Percentiles rank a stretch among this genome's conserved stretches.
Evolutionary conservation across 2,888 invertebrate genomes (phyloP).

Genomic region (Slavum lentiscoides): DNA sequence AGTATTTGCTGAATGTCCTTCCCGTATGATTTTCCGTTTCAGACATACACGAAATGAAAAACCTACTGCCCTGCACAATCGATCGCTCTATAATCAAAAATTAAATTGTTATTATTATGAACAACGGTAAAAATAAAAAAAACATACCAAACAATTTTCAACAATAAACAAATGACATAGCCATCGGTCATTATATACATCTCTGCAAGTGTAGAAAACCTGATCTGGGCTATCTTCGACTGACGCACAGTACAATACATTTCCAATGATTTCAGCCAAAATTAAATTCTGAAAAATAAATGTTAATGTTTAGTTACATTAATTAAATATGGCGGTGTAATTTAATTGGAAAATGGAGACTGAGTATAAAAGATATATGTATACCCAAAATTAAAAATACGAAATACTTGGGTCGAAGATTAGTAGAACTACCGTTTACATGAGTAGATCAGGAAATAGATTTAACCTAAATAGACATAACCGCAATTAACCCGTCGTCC

Average conservation of each 20-base stretch:
- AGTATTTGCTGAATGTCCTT: background rate
- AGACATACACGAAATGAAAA: constrained; percentile 27
- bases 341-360: background rate
- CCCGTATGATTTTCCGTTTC: constrained; percentile 24
- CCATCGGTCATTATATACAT: constrained; percentile 4
- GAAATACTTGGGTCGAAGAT: too few species aligned
- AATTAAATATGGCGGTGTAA: background rate
- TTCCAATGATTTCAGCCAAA: constrained; percentile 33
- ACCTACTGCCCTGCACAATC: constrained; percentile 31
- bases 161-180: constrained; percentile 27
- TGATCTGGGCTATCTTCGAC: background rate
- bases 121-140: background rate
- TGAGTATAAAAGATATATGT: background rate
- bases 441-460: too few species aligned
- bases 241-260: constrained; percentile 29
- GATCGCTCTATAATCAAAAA: constrained; percentile 24
- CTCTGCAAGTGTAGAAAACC: constrained; percentile 41
- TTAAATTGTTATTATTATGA: background rate
- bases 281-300: constrained; percentile 37
- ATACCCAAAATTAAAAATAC: too few species aligned
- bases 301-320: background rate
- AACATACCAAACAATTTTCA: constrained; percentile 13
- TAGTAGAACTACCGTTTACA: too few species aligned
- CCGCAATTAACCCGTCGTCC: too few species aligned
- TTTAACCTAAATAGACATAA: too few species aligned